A percentile compares a stretch with the other conserved stretches of the same genome.
Evolutionary conservation across 2,113 vertebrate species (phyloP).

Genomic region (Paratilapia polleni): DNA sequence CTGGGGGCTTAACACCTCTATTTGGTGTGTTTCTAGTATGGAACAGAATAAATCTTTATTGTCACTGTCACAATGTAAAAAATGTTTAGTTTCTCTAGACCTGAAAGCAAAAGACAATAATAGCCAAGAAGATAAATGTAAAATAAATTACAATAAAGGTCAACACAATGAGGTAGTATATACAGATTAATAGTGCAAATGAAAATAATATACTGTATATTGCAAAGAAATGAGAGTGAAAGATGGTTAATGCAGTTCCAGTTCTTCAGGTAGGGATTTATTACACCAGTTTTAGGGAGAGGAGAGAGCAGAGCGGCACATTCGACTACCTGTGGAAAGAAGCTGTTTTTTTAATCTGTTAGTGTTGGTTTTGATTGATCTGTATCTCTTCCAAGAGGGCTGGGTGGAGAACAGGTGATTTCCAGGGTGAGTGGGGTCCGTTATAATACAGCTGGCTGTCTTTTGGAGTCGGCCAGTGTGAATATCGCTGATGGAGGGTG

Average conservation of each 20-base stretch:
- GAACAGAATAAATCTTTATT: background rate
- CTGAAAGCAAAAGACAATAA: too few species aligned
- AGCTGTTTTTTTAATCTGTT: background rate
- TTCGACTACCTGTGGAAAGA: too few species aligned
- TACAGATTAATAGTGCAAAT: background rate
- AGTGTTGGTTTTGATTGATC: background rate
- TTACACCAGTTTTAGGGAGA: too few species aligned
- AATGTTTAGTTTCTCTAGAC: background rate
- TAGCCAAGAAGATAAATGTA: background rate
- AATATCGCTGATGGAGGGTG: too few species aligned
- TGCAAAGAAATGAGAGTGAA: too few species aligned
- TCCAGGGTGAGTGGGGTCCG: background rate
- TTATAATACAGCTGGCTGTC: background rate
- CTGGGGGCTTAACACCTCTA: background rate
- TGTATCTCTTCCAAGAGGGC: background rate
- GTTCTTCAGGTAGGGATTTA: too few species aligned
- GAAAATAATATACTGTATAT: background rate
- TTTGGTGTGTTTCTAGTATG: fast-evolving
- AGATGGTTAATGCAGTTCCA: too few species aligned
- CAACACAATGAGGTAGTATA: background rate
- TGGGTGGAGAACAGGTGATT: background rate
- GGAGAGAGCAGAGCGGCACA: too few species aligned
- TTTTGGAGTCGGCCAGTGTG: background rate
- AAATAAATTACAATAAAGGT: background rate
- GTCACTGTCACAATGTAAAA: background rate